Percentiles rank a stretch among this genome's conserved stretches.
These are phyloP conservation scores for Elysia crispata DNA, from an alignment of 2,888 invertebrate species.

Conservation along the genomic window DNA sequence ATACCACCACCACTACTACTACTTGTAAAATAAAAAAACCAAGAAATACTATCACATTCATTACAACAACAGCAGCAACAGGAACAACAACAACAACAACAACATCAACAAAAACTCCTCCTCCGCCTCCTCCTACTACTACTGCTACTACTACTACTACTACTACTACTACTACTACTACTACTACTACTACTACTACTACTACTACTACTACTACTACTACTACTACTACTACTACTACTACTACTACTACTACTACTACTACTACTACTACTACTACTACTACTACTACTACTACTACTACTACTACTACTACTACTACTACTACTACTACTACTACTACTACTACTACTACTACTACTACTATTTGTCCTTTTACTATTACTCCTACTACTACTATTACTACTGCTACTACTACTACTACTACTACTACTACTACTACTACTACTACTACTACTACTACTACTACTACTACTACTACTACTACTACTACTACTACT, in stretches of 20 bases:
- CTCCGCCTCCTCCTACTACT: no score
- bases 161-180: conserved; percentile 43
- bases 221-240: background rate
- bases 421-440: conserved; percentile 27
- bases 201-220: background rate
- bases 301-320: conserved; percentile 36
- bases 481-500: conserved; percentile 17
- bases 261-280: conserved; percentile 27
- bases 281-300: conserved; percentile 31
- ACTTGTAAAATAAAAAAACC: no score
- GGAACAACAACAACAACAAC: conserved; percentile 33
- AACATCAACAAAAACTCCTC: no score
- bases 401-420: conserved; percentile 6
- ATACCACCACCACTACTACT: no score
- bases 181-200: conserved; percentile 35
- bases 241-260: conserved; percentile 16
- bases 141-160: conserved; percentile 44
- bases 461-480: conserved; percentile 11
- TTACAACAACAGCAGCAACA: conserved; percentile 35
- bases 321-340: conserved; percentile 31
- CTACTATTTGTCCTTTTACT: no score
- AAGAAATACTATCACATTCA: conserved; percentile 2
- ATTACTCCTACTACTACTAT: no score
- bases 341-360: conserved; percentile 20
- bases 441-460: conserved; percentile 29